phyloP scores from a whole-genome alignment of 2,797 vertebrate species.

The Helarctos malayanus region DNA sequence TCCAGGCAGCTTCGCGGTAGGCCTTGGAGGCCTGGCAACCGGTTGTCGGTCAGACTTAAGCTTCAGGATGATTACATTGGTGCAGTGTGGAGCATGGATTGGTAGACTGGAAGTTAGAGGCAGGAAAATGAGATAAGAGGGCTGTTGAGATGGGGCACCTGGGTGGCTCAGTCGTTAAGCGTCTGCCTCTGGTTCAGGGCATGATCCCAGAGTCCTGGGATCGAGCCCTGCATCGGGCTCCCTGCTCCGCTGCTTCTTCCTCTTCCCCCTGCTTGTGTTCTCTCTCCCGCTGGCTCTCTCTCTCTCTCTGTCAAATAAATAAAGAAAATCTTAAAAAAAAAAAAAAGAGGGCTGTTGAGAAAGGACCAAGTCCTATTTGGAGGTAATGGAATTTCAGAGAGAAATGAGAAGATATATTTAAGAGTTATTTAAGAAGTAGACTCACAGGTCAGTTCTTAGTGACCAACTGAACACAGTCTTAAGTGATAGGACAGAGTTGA shows the following conservation, averaged over 20 bases:
- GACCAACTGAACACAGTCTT: background rate
- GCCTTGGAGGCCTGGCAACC: background rate
- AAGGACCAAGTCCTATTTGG: background rate
- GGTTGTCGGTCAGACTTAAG: background rate
- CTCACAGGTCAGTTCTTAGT: background rate
- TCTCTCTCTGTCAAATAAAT: no score
- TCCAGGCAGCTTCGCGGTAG: background rate
- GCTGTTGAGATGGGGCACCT: background rate
- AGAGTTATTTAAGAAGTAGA: background rate
- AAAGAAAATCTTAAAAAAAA: no score
- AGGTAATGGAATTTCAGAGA: background rate
- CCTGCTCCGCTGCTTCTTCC: no score
- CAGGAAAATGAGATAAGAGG: background rate
- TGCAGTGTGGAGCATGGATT: rapidly evolving
- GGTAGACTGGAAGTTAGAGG: background rate
- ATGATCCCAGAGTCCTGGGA: no score
- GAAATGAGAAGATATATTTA: background rate
- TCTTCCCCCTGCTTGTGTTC: no score
- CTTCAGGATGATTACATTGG: background rate
- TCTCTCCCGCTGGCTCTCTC: no score
- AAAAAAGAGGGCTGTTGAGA: background rate
- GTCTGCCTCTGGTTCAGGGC: no score
- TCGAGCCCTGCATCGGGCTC: no score
- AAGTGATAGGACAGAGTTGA: background rate
- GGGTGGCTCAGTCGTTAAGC: no score